Base-by-base conservation (phyloP, 2,888 invertebrate genomes). In the Nebria salina region DNA sequence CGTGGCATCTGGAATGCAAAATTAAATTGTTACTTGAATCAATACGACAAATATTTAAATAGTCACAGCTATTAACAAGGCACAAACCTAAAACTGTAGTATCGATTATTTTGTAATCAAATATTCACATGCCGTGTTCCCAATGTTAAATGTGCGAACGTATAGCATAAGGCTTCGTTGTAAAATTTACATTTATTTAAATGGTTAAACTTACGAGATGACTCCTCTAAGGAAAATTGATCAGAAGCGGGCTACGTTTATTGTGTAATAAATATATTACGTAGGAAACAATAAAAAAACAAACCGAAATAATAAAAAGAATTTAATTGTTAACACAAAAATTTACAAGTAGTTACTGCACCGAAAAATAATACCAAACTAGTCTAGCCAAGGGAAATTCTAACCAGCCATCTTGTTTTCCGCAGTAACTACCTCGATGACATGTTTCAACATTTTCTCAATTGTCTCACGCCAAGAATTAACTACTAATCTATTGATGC, bases 1-100 rank as follows among this genome's bases (percentile, higher is more conserved):
- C 95, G 93, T 87, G 95, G 95, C 95, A 95, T 95, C 95, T 95
- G 90, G 83, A 70, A 70, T 25, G 7, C 25, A 70, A 70, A 70
- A 70, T 11, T 34, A 70, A 13, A 34, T 15, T 20, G 26, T 70
- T 70, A 70, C 7, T 20, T 66, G 13, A 13, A 66, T 66, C 66
- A 25, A 66, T 66, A 15, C 7, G 13, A n/a, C 72, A 34, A 26
- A 20, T 25, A 34, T 34, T 34, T 34, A 34, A 34, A 26, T 68
- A 68, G 13, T 25, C 20, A 68, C 26, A 34, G 34, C 34, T 34
- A 34, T 34, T 34, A 34, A 34, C 34, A 34, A 34, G 5, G 2
- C 66, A 25, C 26, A 25, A 70, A 66, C 66, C 8, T 70, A 34
- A 70, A 68, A 70, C 25, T 1, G 25, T 20, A 20, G 25, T 70